Base-by-base conservation (phyloP, 2,888 invertebrate species). In the Eristalis intricaria region DNA sequence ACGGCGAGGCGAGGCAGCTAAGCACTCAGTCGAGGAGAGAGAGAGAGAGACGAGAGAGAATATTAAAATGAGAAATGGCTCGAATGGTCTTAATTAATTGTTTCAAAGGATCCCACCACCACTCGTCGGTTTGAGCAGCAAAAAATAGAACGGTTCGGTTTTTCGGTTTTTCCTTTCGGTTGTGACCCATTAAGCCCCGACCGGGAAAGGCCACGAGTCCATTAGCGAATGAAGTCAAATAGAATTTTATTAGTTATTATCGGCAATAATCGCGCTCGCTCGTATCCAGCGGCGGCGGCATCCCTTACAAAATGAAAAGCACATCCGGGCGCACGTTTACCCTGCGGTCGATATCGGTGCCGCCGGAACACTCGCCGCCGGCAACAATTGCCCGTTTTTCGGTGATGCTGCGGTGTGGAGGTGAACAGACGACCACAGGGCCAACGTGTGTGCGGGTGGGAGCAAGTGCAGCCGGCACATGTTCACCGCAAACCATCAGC, bases 331-430 rank as follows among this genome's bases (percentile, higher is more conserved):
- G 22, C 58, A 50, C 50, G 70, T 80, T 80, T 76, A 76, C 68
- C 68, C 68, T 13, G 23, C n/a, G 38, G 32, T 63, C 66, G 60
- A 19, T 50, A 19, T 50, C 50, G 13, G 32, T 78, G 10, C 38
- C 10, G 38, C 64, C 22, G 32, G 38, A 13, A 40, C 60, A 61
- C 64, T 19, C 26, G 26, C 26, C 26, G 65, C 10, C 63, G 63
- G 75, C 80, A 84, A 80, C 76, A 84, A 84, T 80, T 86, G 69
- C 69, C 69, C 7, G 23, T 70, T 86, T 76, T 80, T 63, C 70
- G 79, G 75, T 76, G 68, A 22, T n/a, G 63, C 74, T 78, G 78
- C 40, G 64, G 78, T 19, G 11, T 60, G 11, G 23, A 60, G 60
- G 60, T 60, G 26, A 60, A 23, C 50, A 23, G 56, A 15, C 38